Base-by-base conservation (phyloP, 2,888 invertebrate species). In the Tenthredo notha region DNA sequence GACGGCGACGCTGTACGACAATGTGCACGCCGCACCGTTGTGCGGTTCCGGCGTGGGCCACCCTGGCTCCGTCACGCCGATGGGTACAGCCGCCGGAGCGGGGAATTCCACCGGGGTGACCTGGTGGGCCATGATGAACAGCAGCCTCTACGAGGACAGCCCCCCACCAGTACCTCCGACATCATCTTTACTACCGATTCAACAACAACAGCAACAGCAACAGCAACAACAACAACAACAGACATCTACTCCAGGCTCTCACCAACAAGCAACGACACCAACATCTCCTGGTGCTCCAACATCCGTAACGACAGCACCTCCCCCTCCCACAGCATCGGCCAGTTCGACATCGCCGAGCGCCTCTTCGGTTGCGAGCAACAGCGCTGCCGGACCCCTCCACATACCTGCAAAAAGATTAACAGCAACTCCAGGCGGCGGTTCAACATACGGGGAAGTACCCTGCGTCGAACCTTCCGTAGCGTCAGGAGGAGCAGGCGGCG, bases 1-100 rank as follows among this genome's bases (percentile, higher is more conserved):
- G 94, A 95, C 96, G 96, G 96, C 96, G 96, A 96, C 96, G 95
- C 96, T 97, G 96, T 96, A 96, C 96, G 96, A 97, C 96, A 96
- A 96, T 96, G 95, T 95, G 95, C 95, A 95, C 95, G 95, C 95
- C 95, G 95, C 95, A 94, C 96, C 96, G 95, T 96, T 93, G 88
- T 93, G 93, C 93, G 93, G 93, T 92, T 91, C 93, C 92, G 93
- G 93, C 93, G 93, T 93, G 91, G 93, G 92, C 91, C 93, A 93
- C 90, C 93, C 93, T 93, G 93, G 92, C 92, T 92, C 93, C 90
- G 91, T 93, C 90, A 91, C 93, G 90, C 91, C 93, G 90, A 93
- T 93, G 92, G 93, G 92, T 90, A 89, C 96, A 96, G 96, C 96
- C 96, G 96, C 96, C 96, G 96, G 96, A 95, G 96, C 96, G 96